These are phyloP conservation scores for Drosophila navojoa DNA, from an alignment of 1,140 invertebrate species.

Conservation along the genomic window DNA sequence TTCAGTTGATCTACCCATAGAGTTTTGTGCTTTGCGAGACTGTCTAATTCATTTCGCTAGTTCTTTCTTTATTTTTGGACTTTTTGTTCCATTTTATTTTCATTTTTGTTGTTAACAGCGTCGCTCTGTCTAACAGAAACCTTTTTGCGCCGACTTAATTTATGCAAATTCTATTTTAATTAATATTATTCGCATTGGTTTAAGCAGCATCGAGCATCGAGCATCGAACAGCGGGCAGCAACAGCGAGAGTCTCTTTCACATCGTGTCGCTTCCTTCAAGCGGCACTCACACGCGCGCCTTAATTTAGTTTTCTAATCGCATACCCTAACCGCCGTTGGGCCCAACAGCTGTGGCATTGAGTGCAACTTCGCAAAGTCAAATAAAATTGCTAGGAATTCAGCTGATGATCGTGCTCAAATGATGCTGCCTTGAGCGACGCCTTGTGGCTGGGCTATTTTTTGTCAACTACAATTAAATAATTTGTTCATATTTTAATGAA, in stretches of 20 bases:
- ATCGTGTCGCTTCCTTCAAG: constrained; percentile 52
- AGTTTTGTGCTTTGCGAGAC: not conserved
- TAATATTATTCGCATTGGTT: constrained; percentile 67
- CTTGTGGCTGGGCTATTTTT: too few relatives aligned
- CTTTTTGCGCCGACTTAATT: constrained; percentile 58
- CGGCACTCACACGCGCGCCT: constrained; percentile 59
- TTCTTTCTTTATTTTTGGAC: not conserved
- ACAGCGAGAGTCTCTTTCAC: constrained; percentile 52
- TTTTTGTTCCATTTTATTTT: constrained; percentile 7
- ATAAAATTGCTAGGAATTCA: not conserved
- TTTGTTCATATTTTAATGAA: too few relatives aligned
- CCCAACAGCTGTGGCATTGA: constrained; percentile 4
- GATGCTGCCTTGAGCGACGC: not conserved
- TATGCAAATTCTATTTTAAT: constrained; percentile 81
- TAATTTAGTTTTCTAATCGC: constrained; percentile 60
- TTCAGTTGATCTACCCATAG: not conserved
- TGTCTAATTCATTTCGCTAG: not conserved
- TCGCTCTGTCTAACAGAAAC: constrained; percentile 78
- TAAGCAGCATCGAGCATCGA: constrained; percentile 39
- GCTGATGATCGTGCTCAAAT: not conserved
- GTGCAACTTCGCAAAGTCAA: not conserved
- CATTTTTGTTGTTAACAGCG: constrained; percentile 38
- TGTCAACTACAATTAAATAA: too few relatives aligned
- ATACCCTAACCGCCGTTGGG: constrained; percentile 29
- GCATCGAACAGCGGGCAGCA: constrained; percentile 45